These are phyloP conservation scores for Pantelozetes paolii DNA, from an alignment of 2,888 invertebrate genomes.

Conservation along the genomic window DNA sequence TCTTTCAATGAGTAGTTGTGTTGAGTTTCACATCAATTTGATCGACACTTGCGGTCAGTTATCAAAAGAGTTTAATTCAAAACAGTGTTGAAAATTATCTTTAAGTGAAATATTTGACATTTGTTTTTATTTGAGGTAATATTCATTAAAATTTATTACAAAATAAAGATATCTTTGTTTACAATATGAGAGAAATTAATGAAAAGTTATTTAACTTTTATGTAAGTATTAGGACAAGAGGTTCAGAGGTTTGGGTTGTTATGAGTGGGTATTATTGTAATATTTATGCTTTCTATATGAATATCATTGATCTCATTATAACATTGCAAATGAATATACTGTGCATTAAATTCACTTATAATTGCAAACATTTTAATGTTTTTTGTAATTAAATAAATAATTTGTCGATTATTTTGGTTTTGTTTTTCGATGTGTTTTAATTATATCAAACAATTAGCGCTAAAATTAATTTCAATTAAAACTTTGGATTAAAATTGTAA, in stretches of 20 bases:
- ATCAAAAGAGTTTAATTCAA: background rate
- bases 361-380: too few relatives aligned
- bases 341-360: too few relatives aligned
- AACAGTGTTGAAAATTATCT: background rate
- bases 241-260: too few relatives aligned
- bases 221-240: background rate
- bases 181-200: background rate
- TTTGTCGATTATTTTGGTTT: too few relatives aligned
- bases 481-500: too few relatives aligned
- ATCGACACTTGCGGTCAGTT: background rate
- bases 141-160: background rate
- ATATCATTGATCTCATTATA: conserved; percentile 22
- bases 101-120: background rate
- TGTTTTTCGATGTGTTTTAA: too few relatives aligned
- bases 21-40: background rate
- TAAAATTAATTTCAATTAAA: too few relatives aligned
- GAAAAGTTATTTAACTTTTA: background rate
- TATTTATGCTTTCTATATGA: background rate
- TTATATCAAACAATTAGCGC: too few relatives aligned
- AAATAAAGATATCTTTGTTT: background rate
- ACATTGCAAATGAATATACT: too few relatives aligned
- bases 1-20: too few relatives aligned
- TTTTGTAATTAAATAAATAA: too few relatives aligned
- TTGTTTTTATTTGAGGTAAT: background rate
- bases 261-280: conserved; percentile 7